Base-by-base conservation (phyloP, 2,888 invertebrate species). In the Seira musarum region DNA sequence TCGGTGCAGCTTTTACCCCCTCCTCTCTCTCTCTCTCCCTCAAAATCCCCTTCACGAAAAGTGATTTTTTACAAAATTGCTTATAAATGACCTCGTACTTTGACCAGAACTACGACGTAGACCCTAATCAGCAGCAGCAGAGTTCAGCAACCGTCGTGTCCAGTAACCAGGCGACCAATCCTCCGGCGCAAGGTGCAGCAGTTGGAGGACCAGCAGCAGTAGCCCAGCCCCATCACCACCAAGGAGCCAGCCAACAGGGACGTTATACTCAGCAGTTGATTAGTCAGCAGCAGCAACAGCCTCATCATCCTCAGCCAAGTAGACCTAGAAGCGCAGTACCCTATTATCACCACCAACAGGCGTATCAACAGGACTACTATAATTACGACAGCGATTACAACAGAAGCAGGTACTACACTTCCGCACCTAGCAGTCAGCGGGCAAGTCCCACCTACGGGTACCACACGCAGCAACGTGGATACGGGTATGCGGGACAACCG, bases 191-290 rank as follows among this genome's bases (percentile, higher is more conserved):
- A n/a, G 3, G n/a, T 6, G 21, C 19, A 22, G 10, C 19, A n/a
- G 3, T 8, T 3, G 3, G 21, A 3, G 21, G 8, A 22, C 13
- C 19, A 22, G 6, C 63, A 6, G 8, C 63, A 19, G 19, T 22
- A 19, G 63, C 63, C 13, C 2, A 2, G 10, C n/a, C 24, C 35
- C 19, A 17, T 17, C 19, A 35, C 65, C 65, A 57, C 57, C 57
- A 57, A n/a, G n/a, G 2, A 8, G 19, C 63, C 21, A 15, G 1
- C 25, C 60, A 24, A n/a, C 57, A 24, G 35, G 65, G 35, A 17
- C 8, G 93, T 93, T 89, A 90, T 90, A 87, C 90, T 91, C 88
- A 89, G 89, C 81, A 87, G 88, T 85, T 88, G 87, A 81, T 90
- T 90, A 87, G 90, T 91, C 89, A 91, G 91, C 87, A 88, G 74